Evolutionary conservation across 1,140 invertebrate species (phyloP), one percentile per base, ranked within the genome.

Genomic region (Rhagoletis zephyria): DNA sequence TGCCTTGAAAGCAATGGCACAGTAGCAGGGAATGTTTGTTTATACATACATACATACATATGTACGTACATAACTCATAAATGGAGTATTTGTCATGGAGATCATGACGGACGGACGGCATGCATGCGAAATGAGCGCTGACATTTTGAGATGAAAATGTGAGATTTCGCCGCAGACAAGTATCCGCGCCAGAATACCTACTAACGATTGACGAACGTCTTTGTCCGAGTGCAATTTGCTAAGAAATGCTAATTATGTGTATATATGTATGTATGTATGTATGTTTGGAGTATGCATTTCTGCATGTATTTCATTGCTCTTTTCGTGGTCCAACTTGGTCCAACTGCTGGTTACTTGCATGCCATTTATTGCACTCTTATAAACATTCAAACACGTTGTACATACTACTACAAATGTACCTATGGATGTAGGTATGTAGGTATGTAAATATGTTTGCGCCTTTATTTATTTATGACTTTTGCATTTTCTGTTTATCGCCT

Each of bases 221-320:
- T 74, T 48, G 45, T 14, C 16, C 61, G 16, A 4, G 7, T 14
- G 16, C 61, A 63, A 63, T 63, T 63, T 63, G 61, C 90, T 91
- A 90, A 91, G 90, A 91, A 91, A 91, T 89, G 90, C 90, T 91
- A 91, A 91, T 91, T 91, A 91, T 90, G 51, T 56, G 10, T 56
- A 30, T 30, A 1, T 30, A 30, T 30, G 30, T 30, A 30, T 30
- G 30, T 30, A 30, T 30, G 30, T 30, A 30, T 30, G 30, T 30
- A 30, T 30, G 30, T 30, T 30, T 30, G 30, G 30, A 30, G 30
- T 30, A 30, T 56, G 51, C 51, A 56, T 56, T 7, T 10, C 51
- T 56, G 10, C 51, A 56, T 56, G 10, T 56, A 90, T 89, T 92
- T 91, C 88, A 91, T 61, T 42, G 65, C 87, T 77, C 70, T 19